These are phyloP conservation scores for Andrena marginata DNA, from an alignment of 2,888 invertebrate species.

Conservation along the genomic window DNA sequence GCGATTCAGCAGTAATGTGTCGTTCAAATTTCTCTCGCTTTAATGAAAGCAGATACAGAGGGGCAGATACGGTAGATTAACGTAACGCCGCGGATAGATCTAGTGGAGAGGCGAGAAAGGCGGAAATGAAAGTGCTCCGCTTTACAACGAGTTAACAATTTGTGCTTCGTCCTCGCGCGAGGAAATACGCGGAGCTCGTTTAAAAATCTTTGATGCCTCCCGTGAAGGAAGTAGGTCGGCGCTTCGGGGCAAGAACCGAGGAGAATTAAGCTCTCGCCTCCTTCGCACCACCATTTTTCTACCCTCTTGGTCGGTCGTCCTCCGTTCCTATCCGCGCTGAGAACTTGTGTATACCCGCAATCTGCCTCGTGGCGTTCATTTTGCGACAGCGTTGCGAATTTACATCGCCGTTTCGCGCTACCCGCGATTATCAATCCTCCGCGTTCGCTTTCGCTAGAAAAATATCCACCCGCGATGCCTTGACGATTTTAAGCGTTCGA, in stretches of 20 bases:
- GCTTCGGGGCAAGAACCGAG: conserved; percentile 57
- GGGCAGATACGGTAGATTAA: conserved; percentile 34
- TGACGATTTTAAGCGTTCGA: background rate
- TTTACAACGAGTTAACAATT: conserved; percentile 57
- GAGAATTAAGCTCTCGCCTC: conserved; percentile 63
- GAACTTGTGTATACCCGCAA: conserved; percentile 47
- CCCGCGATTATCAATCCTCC: conserved; percentile 28
- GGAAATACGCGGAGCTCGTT: conserved; percentile 59
- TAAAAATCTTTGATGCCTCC: conserved; percentile 65
- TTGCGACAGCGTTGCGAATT: conserved; percentile 51
- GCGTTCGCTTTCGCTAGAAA: background rate
- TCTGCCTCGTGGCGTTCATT: conserved; percentile 60
- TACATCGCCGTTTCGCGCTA: conserved; percentile 35
- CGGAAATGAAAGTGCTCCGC: conserved; percentile 45
- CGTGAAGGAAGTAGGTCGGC: conserved; percentile 63
- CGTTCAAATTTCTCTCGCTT: conserved; percentile 29
- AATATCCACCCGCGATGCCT: background rate
- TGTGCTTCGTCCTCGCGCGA: conserved; percentile 54
- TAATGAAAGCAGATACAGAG: conserved; percentile 36
- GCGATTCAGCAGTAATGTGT: conserved; percentile 12
- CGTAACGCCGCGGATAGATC: conserved; percentile 44
- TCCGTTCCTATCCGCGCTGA: conserved; percentile 54
- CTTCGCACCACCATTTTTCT: conserved; percentile 56
- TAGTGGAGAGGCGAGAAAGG: conserved; percentile 8
- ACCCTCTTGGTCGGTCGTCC: conserved; percentile 42